Base-by-base conservation (phyloP, 1,140 invertebrate genomes). In the Drosophila nigrodunni region DNA sequence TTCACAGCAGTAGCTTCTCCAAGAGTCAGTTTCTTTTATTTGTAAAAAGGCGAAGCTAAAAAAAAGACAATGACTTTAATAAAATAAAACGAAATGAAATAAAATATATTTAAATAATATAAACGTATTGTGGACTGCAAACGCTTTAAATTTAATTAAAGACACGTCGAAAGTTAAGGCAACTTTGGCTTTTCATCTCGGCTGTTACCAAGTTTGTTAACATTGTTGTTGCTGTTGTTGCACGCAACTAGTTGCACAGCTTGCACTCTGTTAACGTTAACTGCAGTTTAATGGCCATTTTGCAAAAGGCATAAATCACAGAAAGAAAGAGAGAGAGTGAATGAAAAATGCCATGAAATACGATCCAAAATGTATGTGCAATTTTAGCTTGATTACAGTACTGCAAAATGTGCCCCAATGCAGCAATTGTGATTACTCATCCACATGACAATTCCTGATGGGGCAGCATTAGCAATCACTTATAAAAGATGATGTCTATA, bases 91-190 rank as follows among this genome's bases (percentile, higher is more conserved):
- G 39, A 66, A 46, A n/a, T 35, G 8, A 50, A 49, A 66, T n/a
- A 60, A 35, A 44, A 41, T 52, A 41, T 13, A 37, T 49, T 41
- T 64, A 60, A 57, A 5, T 57, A 10, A 57, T 41, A 74, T 61
- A 80, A 75, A 73, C 59, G 11, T 55, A 85, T 78, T 65, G 11
- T 60, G 13, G 21, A 43, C 25, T 68, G 54, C 15, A 88, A 88
- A 82, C 68, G 77, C 62, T 77, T 78, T 68, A 74, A 80, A 88
- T 88, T 88, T 88, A 88, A 88, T 88, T 85, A 89, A 74, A 78
- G 62, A 52, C 35, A 49, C 77, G 73, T 21, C 44, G 61, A 67
- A 64, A 64, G 57, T 77, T 70, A 62, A 46, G 15, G 49, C 49
- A 67, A 69, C 61, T 39, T 39, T 34, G 15, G 41, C 30, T 37